Evolutionary conservation across 1,140 invertebrate species (phyloP), one percentile per base, ranked within the genome.

Genomic region (Listronotus bonariensis): DNA sequence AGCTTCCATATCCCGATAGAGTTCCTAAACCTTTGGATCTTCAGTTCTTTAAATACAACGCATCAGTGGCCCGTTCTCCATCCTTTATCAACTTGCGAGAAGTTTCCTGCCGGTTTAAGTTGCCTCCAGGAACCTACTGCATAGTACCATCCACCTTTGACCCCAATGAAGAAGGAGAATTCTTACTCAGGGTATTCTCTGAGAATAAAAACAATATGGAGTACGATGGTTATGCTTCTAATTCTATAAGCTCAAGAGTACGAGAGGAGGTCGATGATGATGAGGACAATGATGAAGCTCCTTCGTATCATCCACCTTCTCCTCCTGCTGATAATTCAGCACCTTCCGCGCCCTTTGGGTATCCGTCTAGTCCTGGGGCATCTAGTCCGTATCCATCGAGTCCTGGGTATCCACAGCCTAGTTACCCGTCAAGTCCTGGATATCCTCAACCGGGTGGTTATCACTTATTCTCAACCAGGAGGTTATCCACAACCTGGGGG

Each of bases 61-160:
- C 93, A 2, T 96, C 93, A 0, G 88, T 92, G 6, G 97, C 92
- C 0, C 82, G 95, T 43, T 95, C 93, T 4, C 93, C 94, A 7
- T 91, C 95, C 9, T 99, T 99, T 78, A 97, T 99, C 72, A 99
- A 99, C 79, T 84, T 97, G 41, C 83, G 97, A 48, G 97, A 99
- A 84, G 92, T 99, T 11, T 93, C 88, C 71, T 90, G 90, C 58
- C 86, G 95, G 38, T 97, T 98, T 80, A 96, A 95, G 78, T 84
- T 99, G 53, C 90, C 92, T 10, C 95, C 94, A 0, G 97, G 97
- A 8, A 87, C 88, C 1, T 99, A 99, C 81, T 92, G 94, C 68
- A 96, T 99, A 72, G 91, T 99, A 46, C 97, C 97, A 2, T 98
- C 96, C 14, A 99, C 97, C 7, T 99, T n/a, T 80, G 96, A 99